Percentiles rank a stretch among this genome's conserved stretches.
phyloP scores from a whole-genome alignment of 2,797 vertebrate genomes.

The Channallabes apus region DNA sequence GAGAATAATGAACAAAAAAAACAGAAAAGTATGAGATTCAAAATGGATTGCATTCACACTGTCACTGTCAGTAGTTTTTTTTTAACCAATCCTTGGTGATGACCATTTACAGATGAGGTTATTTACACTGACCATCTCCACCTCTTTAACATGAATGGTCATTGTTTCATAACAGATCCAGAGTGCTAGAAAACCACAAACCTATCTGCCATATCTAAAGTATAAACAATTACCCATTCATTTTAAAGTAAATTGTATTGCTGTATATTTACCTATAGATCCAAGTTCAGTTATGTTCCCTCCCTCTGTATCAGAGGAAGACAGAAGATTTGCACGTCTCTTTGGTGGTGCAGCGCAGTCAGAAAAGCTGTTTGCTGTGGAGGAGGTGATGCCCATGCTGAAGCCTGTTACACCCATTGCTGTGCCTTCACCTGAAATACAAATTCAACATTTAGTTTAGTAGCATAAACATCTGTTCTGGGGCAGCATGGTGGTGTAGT shows the following conservation, averaged over 20 bases:
- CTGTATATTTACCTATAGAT: conserved; percentile 44
- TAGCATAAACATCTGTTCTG: not conserved
- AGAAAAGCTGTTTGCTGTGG: conserved; percentile 52
- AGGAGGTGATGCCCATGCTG: conserved; percentile 57
- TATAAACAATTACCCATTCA: not conserved
- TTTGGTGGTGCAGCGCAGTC: conserved; percentile 50
- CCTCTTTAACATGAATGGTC: not conserved
- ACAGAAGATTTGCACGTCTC: conserved; percentile 33
- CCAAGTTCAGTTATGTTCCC: conserved; percentile 31
- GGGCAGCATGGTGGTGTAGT: no score
- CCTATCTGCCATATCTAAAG: not conserved
- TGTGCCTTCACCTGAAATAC: conserved; percentile 43
- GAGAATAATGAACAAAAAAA: not conserved
- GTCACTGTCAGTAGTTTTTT: not conserved
- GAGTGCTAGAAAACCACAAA: not conserved
- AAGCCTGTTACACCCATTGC: conserved; percentile 61
- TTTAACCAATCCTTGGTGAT: not conserved
- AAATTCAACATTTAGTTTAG: conserved; percentile 9
- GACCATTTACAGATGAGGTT: not conserved
- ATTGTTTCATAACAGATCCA: not conserved
- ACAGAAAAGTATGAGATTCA: not conserved
- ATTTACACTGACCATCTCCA: not conserved
- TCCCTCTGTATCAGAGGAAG: conserved; percentile 40
- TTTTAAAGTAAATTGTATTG: not conserved
- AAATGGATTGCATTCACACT: not conserved